Percentiles rank a stretch among this genome's conserved stretches.
Conservation (phyloP, 2,113 vertebrate genomes). For the Hypocryptadius cinnamomeus region DNA sequence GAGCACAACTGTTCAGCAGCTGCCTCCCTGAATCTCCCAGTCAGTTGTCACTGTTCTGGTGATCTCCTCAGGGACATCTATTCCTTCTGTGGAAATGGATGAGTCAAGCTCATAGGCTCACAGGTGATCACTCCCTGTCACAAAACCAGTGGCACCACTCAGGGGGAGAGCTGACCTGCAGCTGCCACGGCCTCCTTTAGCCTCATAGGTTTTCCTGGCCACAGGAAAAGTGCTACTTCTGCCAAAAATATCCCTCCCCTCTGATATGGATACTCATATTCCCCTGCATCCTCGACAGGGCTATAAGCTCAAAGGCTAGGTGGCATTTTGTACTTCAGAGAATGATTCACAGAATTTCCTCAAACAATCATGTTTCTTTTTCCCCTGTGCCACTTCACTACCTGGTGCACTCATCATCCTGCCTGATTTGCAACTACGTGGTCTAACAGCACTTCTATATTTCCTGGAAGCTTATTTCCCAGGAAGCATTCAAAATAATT, state of each 20-base stretch:
- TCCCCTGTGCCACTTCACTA: not conserved
- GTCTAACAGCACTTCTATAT: not conserved
- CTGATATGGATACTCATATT: not conserved
- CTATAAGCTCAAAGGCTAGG: not conserved
- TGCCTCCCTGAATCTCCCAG: not conserved
- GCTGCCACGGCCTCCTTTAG: not conserved
- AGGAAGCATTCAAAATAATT: not conserved
- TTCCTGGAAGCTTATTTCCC: not conserved
- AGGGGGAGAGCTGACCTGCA: not conserved
- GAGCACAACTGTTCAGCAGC: not conserved
- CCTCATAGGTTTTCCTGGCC: not conserved
- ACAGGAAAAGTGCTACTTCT: not conserved
- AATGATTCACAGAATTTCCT: not conserved
- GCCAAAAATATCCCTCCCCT: not conserved
- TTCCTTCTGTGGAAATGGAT: not conserved
- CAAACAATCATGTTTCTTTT: not conserved
- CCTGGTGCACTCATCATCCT: not conserved
- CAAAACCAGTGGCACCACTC: not conserved
- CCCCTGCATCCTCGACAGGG: not conserved
- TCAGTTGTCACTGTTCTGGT: not conserved
- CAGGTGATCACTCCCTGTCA: not conserved
- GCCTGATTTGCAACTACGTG: not conserved
- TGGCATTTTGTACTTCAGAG: not conserved
- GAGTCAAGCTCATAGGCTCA: not conserved
- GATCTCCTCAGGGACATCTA: not conserved